A percentile compares a stretch with the other conserved stretches of the same genome.
These are phyloP conservation scores for Plestiodon gilberti DNA, from an alignment of 2,113 vertebrate genomes.

Conservation along the genomic window DNA sequence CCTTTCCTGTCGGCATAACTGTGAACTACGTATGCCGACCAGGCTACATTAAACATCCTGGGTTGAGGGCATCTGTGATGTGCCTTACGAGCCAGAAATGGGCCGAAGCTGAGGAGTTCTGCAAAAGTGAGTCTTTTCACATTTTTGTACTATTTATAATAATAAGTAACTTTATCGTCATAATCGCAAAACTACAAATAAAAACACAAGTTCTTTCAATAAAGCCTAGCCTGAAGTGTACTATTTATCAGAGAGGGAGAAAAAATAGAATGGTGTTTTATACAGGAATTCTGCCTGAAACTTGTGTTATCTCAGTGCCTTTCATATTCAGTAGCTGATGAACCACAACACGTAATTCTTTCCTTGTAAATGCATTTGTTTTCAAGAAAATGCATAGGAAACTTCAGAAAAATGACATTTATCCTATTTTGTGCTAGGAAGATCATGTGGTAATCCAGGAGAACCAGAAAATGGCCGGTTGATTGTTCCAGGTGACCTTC, in stretches of 20 bases:
- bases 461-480: conserved; percentile 68
- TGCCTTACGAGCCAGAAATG: conserved; percentile 67
- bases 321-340: background rate
- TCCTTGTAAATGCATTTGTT: background rate
- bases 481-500: background rate
- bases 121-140: conserved; percentile 72
- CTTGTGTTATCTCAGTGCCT: background rate
- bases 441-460: conserved; percentile 62
- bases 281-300: background rate
- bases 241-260: background rate
- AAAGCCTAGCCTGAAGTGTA: too few relatives aligned
- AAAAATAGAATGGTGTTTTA: background rate
- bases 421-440: conserved; percentile 55
- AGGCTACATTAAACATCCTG: conserved; percentile 49
- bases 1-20: conserved; percentile 68
- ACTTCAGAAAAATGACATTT: background rate
- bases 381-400: background rate
- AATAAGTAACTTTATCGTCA: too few relatives aligned
- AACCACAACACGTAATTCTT: background rate
- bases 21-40: conserved; percentile 67
- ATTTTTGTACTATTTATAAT: conserved; percentile 52
- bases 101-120: conserved; percentile 66
- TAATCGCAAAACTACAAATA: too few relatives aligned
- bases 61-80: conserved; percentile 36
- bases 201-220: too few relatives aligned